These are phyloP conservation scores for Parus major DNA, from an alignment of 2,113 vertebrate genomes.

Conservation along the genomic window DNA sequence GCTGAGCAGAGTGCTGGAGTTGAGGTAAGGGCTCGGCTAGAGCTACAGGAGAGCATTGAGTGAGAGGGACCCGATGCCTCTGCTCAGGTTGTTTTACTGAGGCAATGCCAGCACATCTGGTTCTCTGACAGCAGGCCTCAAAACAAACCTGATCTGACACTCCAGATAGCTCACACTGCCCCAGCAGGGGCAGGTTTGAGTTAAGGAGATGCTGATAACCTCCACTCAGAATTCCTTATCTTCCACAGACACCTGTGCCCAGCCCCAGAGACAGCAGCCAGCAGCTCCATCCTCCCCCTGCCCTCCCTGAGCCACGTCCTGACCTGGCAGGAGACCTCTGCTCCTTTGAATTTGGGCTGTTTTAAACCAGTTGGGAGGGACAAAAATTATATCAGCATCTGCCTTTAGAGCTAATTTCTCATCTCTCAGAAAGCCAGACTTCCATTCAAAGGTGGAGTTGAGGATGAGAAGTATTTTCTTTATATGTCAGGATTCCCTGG, in stretches of 20 bases:
- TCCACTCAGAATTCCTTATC: not conserved
- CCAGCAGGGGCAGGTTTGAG: not conserved
- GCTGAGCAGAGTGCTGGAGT: not conserved
- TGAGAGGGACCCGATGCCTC: not conserved
- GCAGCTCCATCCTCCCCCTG: not conserved
- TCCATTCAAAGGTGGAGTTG: not conserved
- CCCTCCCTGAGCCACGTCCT: not conserved
- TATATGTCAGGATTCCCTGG: not conserved
- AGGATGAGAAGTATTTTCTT: not conserved
- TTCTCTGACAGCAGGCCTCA: not conserved
- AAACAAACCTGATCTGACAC: not conserved
- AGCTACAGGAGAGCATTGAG: not conserved
- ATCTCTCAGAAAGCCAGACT: not conserved
- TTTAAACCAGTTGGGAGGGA: not conserved
- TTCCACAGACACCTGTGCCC: not conserved
- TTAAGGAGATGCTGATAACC: not conserved
- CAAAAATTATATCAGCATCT: not conserved
- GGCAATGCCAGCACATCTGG: not conserved
- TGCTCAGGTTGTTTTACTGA: not conserved
- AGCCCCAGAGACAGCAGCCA: fast-evolving
- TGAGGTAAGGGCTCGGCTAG: fast-evolving
- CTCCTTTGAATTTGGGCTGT: not conserved
- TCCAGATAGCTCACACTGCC: not conserved
- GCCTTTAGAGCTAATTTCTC: not conserved
- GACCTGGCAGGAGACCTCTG: not conserved